These are phyloP conservation scores for Drosophila littoralis DNA, from an alignment of 1,140 invertebrate genomes.

Conservation along the genomic window DNA sequence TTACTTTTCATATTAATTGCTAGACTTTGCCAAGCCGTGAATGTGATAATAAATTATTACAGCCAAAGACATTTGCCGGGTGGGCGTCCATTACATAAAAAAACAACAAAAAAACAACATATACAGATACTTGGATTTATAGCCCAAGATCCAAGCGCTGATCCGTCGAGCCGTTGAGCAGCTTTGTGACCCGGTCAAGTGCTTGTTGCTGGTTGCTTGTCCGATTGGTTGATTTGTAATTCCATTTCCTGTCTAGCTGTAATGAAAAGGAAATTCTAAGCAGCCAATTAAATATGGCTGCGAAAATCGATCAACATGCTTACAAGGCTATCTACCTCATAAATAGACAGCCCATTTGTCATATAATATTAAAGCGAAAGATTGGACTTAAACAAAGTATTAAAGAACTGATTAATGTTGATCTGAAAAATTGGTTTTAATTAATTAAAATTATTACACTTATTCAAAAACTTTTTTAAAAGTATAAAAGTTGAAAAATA, in stretches of 20 bases:
- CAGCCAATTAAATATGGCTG: conserved; percentile 45
- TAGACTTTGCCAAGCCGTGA: conserved; percentile 55
- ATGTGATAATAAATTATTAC: conserved; percentile 82
- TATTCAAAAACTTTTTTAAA: neutral
- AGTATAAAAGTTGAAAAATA: too few relatives aligned
- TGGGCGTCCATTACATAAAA: conserved; percentile 69
- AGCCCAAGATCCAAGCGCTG: conserved; percentile 5
- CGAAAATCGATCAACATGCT: conserved; percentile 34
- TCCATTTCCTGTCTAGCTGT: conserved; percentile 59
- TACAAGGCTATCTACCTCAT: conserved; percentile 40
- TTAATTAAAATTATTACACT: neutral
- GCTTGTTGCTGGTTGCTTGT: neutral
- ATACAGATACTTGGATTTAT: conserved; percentile 37
- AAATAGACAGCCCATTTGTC: conserved; percentile 36
- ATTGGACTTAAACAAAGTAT: neutral
- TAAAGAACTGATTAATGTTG: neutral
- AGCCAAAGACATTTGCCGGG: conserved; percentile 63
- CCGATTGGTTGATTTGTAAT: conserved; percentile 20
- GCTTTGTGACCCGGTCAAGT: conserved; percentile 28
- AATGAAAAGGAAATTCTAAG: conserved; percentile 43
- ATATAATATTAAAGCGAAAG: neutral
- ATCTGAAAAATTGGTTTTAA: neutral
- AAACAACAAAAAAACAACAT: conserved; percentile 2
- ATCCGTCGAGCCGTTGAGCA: conserved; percentile 1
- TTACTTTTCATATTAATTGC: conserved; percentile 78